phyloP scores from a whole-genome alignment of 1,140 invertebrate species.

The Dreissena rostriformis region DNA sequence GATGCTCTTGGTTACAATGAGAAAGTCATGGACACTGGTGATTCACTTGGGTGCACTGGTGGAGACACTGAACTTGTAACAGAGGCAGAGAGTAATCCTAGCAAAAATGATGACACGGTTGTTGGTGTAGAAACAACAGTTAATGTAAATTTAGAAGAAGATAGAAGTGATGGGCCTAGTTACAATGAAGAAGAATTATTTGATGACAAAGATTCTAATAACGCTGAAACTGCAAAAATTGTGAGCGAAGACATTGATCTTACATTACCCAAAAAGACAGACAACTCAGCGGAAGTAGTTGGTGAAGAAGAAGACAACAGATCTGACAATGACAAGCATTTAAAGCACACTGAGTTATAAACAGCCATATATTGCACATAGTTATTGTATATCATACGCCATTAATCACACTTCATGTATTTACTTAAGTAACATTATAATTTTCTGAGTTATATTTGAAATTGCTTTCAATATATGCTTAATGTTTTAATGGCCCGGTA shows the following conservation, averaged over 20 bases:
- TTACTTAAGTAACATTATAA: no score
- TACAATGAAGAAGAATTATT: neutral
- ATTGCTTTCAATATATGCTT: no score
- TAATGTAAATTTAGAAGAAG: neutral
- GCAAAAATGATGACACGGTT: neutral
- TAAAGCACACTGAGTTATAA: neutral
- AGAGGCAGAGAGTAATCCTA: neutral
- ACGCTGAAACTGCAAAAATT: neutral
- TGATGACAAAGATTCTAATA: neutral
- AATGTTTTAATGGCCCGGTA: no score
- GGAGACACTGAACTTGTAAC: neutral
- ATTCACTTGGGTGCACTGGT: neutral
- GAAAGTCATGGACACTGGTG: neutral
- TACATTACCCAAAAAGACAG: neutral
- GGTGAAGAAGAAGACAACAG: neutral
- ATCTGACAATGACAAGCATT: conserved; percentile 8
- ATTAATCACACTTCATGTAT: no score
- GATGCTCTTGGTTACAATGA: neutral
- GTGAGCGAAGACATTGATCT: neutral
- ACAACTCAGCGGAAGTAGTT: neutral
- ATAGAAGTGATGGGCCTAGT: neutral
- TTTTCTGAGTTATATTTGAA: no score
- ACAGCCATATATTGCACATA: no score
- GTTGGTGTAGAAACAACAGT: neutral
- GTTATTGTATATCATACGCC: no score